A percentile compares a stretch with the other conserved stretches of the same genome.
Conservation (phyloP, 2,888 invertebrate genomes). For the Epirrita christyi region DNA sequence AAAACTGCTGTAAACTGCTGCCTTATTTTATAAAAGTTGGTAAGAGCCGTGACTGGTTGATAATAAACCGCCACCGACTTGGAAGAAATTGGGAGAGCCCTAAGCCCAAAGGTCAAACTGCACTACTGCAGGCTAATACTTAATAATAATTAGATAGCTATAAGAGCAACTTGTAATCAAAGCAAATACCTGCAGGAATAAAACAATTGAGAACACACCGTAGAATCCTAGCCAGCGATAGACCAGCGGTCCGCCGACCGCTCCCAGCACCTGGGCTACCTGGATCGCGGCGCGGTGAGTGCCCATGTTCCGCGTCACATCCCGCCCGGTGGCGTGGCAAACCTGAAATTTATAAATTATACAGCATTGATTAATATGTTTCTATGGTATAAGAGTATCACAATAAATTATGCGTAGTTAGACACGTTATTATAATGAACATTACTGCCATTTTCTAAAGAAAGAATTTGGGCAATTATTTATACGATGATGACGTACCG, state of each 20-base stretch:
- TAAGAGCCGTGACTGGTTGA: too few species aligned
- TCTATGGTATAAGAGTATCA: not conserved
- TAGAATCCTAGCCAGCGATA: slow-evolving; percentile 89
- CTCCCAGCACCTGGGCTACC: slow-evolving; percentile 83
- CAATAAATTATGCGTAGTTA: too few species aligned
- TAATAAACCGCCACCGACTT: too few species aligned
- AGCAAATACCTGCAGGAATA: slow-evolving; percentile 75
- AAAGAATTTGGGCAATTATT: too few species aligned
- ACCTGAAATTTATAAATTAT: slow-evolving; percentile 57
- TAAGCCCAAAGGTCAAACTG: not conserved
- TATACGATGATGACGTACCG: too few species aligned
- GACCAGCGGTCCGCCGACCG: slow-evolving; percentile 90
- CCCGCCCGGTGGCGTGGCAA: slow-evolving; percentile 74
- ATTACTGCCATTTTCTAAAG: too few species aligned
- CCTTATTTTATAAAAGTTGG: too few species aligned
- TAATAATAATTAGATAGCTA: not conserved
- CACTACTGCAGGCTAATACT: not conserved
- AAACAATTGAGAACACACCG: slow-evolving; percentile 88
- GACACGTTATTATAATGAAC: too few species aligned
- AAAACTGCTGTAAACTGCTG: too few species aligned
- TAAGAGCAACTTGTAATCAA: slow-evolving; percentile 46
- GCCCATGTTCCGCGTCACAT: slow-evolving; percentile 86
- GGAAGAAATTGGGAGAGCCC: not conserved
- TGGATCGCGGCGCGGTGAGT: slow-evolving; percentile 80
- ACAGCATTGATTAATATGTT: not conserved